Evolutionary conservation across 2,888 invertebrate species (phyloP), one percentile per base, ranked within the genome.

Genomic region (Patella depressa): DNA sequence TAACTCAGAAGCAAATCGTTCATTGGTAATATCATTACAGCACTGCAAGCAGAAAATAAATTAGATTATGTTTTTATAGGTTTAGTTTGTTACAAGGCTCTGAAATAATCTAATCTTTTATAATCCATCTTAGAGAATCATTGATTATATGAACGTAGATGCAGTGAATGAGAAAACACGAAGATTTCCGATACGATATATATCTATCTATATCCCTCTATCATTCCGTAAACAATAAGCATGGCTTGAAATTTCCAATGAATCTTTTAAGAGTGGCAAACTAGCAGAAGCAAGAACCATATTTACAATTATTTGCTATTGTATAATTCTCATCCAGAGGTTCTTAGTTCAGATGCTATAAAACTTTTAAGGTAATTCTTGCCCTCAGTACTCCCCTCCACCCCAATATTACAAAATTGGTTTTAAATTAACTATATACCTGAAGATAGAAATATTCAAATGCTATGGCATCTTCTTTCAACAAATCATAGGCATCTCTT

Each of bases 11-110:
- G 97, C 95, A 91, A 97, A 97, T 80, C 97, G 92, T 89, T 97
- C 97, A 89, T 97, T 96, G 0, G 96, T 95, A 17, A 98, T 97
- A 92, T 98, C 98, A 90, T 97, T 97, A 91, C 97, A 97, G 92
- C 97, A 97, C 93, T 94, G 91, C n/a, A 90, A 89, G 57, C 19
- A 74, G 11, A 57, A 17, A n/a, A 3, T 54, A 76, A 65, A 45
- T 45, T 45, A 9, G 9, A 45, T 45, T 45, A 45, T 45, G 45
- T 45, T 45, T 45, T 45, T 45, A 45, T 9, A 45, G 45, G 9
- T 11, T 19, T 53, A 55, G 11, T 73, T 11, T 73, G n/a, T 53
- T 54, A 19, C 29, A 24, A 71, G 14, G 1, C 24, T 11, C 5
- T 14, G 29, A 71, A 11, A 17, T 71, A 17, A 17, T 17, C 71